Conservation (phyloP, 2,888 invertebrate species). For the Piscicola geometra region DNA sequence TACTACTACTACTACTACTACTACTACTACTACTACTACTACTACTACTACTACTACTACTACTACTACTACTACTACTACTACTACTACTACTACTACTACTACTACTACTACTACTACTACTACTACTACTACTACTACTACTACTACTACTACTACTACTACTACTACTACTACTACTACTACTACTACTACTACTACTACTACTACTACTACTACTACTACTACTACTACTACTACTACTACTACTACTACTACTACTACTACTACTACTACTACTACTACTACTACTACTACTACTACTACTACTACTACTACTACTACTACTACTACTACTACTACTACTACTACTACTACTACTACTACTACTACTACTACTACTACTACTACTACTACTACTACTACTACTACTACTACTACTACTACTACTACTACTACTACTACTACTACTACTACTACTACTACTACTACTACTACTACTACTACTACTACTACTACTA, state of each 20-base stretch:
- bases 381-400: conserved; percentile 8
- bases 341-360: conserved; percentile 18
- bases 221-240: conserved; percentile 3
- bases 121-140: too few relatives aligned
- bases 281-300: conserved; percentile 17
- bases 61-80: too few relatives aligned
- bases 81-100: too few relatives aligned
- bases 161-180: too few relatives aligned
- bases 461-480: conserved; percentile 37
- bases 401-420: conserved; percentile 15
- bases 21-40: too few relatives aligned
- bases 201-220: not conserved
- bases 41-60: too few relatives aligned
- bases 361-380: too few relatives aligned
- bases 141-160: too few relatives aligned
- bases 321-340: conserved; percentile 17
- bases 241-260: conserved; percentile 4
- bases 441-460: conserved; percentile 26
- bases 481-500: conserved; percentile 35
- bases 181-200: too few relatives aligned
- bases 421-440: conserved; percentile 20
- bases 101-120: too few relatives aligned
- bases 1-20: not conserved
- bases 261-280: conserved; percentile 12
- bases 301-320: conserved; percentile 17